phyloP scores from a whole-genome alignment of 2,797 vertebrate genomes.

The Prionace glauca region DNA sequence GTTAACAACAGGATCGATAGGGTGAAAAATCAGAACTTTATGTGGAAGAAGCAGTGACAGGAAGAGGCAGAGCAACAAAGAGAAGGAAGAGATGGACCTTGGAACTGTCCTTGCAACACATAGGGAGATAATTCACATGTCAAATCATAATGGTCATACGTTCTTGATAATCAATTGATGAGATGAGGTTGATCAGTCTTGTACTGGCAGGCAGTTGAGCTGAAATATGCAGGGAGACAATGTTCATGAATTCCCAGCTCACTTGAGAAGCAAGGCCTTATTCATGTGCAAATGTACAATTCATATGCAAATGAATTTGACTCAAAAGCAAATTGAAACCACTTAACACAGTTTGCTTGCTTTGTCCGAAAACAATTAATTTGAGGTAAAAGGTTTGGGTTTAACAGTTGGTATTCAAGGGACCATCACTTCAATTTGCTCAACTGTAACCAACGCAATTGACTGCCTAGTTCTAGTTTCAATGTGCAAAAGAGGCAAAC shows the following conservation, averaged over 20 bases:
- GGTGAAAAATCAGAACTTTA: not conserved
- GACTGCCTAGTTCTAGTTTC: not conserved
- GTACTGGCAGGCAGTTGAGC: not conserved
- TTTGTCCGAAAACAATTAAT: not conserved
- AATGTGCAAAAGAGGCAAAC: not conserved
- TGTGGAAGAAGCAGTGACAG: not conserved
- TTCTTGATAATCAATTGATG: not conserved
- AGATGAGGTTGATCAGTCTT: not conserved
- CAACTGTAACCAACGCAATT: not conserved
- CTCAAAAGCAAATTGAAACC: not conserved
- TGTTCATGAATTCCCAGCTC: not conserved
- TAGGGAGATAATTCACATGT: not conserved
- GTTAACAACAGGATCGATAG: not conserved
- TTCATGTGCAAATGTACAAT: not conserved
- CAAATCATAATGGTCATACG: not conserved
- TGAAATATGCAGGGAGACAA: not conserved
- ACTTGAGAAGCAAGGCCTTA: not conserved
- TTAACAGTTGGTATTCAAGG: not conserved
- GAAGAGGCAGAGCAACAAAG: not conserved
- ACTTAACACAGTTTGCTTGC: conserved; percentile 4
- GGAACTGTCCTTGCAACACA: not conserved
- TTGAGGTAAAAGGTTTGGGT: not conserved
- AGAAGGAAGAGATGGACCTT: not conserved
- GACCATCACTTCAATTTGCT: not conserved
- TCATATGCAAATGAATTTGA: not conserved